A percentile compares a stretch with the other conserved stretches of the same genome.
Evolutionary conservation across 1,140 invertebrate species (phyloP).

Genomic region (Zaprionus africanus): DNA sequence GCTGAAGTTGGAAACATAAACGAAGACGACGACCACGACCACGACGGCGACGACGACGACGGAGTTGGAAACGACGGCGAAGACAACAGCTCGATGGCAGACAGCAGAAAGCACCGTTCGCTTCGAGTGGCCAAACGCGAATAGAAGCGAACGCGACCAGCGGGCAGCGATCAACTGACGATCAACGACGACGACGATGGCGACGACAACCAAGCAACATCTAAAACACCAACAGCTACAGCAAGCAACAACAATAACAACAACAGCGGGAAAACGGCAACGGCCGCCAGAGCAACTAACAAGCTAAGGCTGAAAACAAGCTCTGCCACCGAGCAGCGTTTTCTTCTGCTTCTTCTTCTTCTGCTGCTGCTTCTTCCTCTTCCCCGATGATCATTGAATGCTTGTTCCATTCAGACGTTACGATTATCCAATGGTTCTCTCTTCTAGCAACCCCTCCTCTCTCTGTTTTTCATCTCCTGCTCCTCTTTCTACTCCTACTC

Average conservation of each 20-base stretch:
- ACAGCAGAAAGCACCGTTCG: slow-evolving; percentile 72
- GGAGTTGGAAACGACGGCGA: slow-evolving; percentile 24
- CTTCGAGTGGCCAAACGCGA: slow-evolving; percentile 76
- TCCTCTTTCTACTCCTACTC: neutral
- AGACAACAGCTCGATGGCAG: slow-evolving; percentile 28
- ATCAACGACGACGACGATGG: neutral
- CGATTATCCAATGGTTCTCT: slow-evolving; percentile 49
- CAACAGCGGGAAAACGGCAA: slow-evolving; percentile 25
- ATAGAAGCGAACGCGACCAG: slow-evolving; percentile 64
- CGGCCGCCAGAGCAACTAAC: slow-evolving; percentile 14
- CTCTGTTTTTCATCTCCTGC: neutral
- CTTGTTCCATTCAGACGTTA: slow-evolving; percentile 47
- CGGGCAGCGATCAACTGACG: slow-evolving; percentile 41
- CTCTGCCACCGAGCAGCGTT: slow-evolving; percentile 30
- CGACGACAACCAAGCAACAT: slow-evolving; percentile 27
- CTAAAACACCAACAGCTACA: slow-evolving; percentile 22
- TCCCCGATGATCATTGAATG: slow-evolving; percentile 30
- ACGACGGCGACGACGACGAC: slow-evolving; percentile 17
- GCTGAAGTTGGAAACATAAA: slow-evolving; percentile 12
- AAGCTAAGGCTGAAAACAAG: slow-evolving; percentile 25
- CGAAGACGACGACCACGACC: slow-evolving; percentile 9
- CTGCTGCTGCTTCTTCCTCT: slow-evolving; percentile 13
- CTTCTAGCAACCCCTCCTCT: neutral
- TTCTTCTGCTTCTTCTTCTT: neutral
- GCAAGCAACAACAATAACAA: slow-evolving; percentile 9